These are phyloP conservation scores for Mythimna loreyi DNA, from an alignment of 2,888 invertebrate genomes.

Conservation along the genomic window DNA sequence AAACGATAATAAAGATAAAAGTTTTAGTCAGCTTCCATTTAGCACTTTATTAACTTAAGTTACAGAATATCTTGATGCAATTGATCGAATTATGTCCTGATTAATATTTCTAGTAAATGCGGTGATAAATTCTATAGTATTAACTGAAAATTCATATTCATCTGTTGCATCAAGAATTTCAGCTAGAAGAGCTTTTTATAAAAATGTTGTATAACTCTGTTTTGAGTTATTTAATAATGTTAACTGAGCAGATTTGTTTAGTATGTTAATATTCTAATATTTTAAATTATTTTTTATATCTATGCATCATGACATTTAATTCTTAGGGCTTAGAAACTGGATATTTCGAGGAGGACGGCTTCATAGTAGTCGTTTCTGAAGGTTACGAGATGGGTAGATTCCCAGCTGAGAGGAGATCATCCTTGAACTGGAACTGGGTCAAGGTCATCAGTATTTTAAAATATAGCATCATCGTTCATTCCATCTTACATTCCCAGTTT, in stretches of 20 bases:
- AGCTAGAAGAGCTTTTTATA: conserved; percentile 26
- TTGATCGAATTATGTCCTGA: background rate
- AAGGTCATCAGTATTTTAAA: conserved; percentile 91
- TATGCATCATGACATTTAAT: conserved; percentile 84
- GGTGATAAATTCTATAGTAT: background rate
- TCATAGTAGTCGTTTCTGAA: conserved; percentile 91
- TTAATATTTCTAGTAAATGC: background rate
- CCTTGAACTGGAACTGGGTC: conserved; percentile 93
- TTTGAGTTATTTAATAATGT: conserved; percentile 44
- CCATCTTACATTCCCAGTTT: conserved; percentile 81
- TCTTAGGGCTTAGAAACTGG: conserved; percentile 90
- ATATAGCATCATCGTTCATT: conserved; percentile 82
- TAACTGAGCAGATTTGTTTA: conserved; percentile 47
- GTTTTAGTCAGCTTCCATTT: conserved; percentile 42
- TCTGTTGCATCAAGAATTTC: conserved; percentile 39
- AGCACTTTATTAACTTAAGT: conserved; percentile 30
- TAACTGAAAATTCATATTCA: background rate
- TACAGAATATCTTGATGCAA: conserved; percentile 30
- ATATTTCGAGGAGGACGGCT: conserved; percentile 91
- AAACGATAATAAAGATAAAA: conserved; percentile 12
- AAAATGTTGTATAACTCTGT: conserved; percentile 39
- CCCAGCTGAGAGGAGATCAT: conserved; percentile 91
- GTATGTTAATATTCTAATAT: conserved; percentile 52
- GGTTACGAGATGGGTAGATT: conserved; percentile 92
- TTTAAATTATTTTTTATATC: conserved; percentile 41